Conservation (phyloP, 2,113 vertebrate genomes). For the Gobius niger region DNA sequence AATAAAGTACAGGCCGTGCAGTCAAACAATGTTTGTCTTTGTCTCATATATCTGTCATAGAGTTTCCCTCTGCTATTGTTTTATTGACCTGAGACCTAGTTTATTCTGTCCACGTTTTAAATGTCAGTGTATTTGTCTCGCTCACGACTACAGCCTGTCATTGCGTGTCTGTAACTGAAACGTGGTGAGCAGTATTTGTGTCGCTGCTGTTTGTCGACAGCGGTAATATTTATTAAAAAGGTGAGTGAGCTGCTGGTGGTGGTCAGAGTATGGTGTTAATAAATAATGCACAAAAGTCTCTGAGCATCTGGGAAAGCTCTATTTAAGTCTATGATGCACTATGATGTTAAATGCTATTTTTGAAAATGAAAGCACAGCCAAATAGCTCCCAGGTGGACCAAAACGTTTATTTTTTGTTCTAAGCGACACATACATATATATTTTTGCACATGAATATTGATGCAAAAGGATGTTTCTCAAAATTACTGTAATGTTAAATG, state of each 20-base stretch:
- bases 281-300: too few relatives aligned
- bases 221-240: too few relatives aligned
- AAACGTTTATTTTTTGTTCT: too few relatives aligned
- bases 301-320: too few relatives aligned
- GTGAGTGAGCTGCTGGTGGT: too few relatives aligned
- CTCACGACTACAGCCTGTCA: background rate
- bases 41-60: background rate
- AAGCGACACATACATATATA: background rate
- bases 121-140: background rate
- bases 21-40: background rate
- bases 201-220: background rate
- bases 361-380: too few relatives aligned
- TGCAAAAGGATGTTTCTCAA: background rate
- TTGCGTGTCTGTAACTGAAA: background rate
- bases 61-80: too few relatives aligned
- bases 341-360: background rate
- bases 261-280: too few relatives aligned
- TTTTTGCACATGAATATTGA: background rate
- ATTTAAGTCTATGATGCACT: too few relatives aligned
- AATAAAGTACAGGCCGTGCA: background rate
- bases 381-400: too few relatives aligned
- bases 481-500: conserved; percentile 1
- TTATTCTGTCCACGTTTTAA: background rate
- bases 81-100: too few relatives aligned
- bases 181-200: background rate